phyloP scores from a whole-genome alignment of 2,113 vertebrate species.

The Notiomystis cincta region DNA sequence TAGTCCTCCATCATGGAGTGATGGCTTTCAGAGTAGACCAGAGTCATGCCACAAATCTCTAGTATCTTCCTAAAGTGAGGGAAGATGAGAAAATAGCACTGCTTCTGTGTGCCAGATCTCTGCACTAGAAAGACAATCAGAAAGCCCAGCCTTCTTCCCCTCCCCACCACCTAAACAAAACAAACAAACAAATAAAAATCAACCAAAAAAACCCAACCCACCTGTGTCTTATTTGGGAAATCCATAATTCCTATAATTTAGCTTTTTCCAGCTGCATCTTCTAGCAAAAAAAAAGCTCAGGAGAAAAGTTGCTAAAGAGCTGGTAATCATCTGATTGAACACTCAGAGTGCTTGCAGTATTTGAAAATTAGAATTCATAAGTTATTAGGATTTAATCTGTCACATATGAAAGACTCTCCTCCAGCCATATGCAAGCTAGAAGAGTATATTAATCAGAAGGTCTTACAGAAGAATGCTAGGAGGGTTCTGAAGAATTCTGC shows the following conservation, averaged over 20 bases:
- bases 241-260: neutral
- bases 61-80: neutral
- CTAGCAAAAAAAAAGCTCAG: neutral
- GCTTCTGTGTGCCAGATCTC: neutral
- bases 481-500: neutral
- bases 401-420: neutral
- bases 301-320: neutral
- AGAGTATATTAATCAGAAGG: neutral
- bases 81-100: neutral
- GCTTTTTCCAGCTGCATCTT: neutral
- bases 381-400: neutral
- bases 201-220: neutral
- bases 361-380: neutral
- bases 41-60: neutral
- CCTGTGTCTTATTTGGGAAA: neutral
- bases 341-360: neutral
- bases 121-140: neutral
- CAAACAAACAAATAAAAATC: neutral
- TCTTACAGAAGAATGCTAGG: neutral
- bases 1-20: neutral
- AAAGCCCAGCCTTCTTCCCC: neutral
- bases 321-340: neutral
- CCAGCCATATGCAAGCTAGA: neutral
- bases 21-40: neutral
- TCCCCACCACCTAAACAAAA: neutral